Conservation (phyloP, 2,797 vertebrate genomes). For the Selene dorsalis region DNA sequence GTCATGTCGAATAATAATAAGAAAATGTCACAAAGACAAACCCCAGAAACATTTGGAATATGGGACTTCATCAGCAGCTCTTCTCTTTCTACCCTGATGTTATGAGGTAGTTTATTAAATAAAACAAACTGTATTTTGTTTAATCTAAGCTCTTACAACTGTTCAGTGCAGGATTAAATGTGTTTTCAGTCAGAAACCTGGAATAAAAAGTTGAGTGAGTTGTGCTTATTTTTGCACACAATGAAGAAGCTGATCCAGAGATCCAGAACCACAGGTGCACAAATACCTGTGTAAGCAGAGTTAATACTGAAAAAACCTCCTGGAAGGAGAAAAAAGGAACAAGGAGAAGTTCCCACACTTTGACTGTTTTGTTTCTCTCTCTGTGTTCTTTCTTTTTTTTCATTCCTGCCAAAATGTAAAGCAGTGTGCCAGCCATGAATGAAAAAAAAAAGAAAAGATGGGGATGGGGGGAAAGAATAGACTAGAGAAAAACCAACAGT, state of each 20-base stretch:
- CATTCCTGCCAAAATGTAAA: conserved; percentile 80
- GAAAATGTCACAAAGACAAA: conserved; percentile 8
- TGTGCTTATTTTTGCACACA: conserved; percentile 70
- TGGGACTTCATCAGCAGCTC: conserved; percentile 19
- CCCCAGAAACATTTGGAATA: neutral
- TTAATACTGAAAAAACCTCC: conserved; percentile 84
- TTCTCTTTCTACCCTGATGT: neutral
- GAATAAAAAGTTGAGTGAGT: conserved; percentile 64
- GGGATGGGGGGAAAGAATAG: conserved; percentile 56
- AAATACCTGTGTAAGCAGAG: conserved; percentile 82
- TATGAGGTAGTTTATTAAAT: conserved; percentile 34
- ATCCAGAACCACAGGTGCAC: conserved; percentile 84
- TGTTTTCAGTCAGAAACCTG: conserved; percentile 62
- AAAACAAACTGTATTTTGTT: conserved; percentile 32
- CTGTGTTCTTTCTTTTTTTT: conserved; percentile 71
- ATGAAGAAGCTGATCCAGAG: conserved; percentile 73
- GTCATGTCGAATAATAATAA: conserved; percentile 7
- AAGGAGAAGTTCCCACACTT: conserved; percentile 86
- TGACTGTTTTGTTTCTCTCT: conserved; percentile 81
- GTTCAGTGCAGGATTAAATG: conserved; percentile 62
- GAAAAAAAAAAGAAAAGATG: conserved; percentile 68
- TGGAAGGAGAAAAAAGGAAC: conserved; percentile 79
- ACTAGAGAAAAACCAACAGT: conserved; percentile 77
- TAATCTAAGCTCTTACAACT: conserved; percentile 47
- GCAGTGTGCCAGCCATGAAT: conserved; percentile 80